phyloP scores from a whole-genome alignment of 2,113 vertebrate species.

The Narcine bancroftii region DNA sequence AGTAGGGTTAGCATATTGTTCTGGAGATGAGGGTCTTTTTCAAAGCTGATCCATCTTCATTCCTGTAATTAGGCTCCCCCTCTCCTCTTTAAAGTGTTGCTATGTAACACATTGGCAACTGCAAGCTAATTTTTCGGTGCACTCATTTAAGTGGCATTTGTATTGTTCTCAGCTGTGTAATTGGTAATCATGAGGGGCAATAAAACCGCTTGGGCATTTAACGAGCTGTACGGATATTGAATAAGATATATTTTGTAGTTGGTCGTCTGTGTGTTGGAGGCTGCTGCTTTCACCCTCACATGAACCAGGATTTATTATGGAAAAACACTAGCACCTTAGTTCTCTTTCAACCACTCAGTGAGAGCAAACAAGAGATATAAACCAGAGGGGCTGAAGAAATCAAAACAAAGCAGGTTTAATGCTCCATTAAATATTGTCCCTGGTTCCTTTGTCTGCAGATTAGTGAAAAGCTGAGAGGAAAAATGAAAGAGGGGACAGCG shows the following conservation, averaged over 20 bases:
- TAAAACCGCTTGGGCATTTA: slow-evolving; percentile 57
- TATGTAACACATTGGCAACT: slow-evolving; percentile 59
- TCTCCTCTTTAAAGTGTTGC: slow-evolving; percentile 57
- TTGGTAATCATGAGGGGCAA: slow-evolving; percentile 62
- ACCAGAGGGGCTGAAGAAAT: slow-evolving; percentile 50
- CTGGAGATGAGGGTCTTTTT: slow-evolving; percentile 48
- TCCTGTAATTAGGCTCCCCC: slow-evolving; percentile 47
- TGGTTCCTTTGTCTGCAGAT: slow-evolving; percentile 62
- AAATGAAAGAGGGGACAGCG: slow-evolving; percentile 50
- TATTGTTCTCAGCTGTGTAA: slow-evolving; percentile 61
- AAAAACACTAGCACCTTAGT: slow-evolving; percentile 51
- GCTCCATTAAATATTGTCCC: slow-evolving; percentile 66
- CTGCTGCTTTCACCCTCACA: slow-evolving; percentile 56
- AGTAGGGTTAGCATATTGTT: slow-evolving; percentile 57
- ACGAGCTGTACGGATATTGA: slow-evolving; percentile 46
- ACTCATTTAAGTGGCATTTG: slow-evolving; percentile 51
- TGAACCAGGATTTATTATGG: slow-evolving; percentile 58
- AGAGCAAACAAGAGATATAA: slow-evolving; percentile 48
- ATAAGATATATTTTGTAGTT: slow-evolving; percentile 49
- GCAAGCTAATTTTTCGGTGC: slow-evolving; percentile 59
- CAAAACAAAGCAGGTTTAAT: slow-evolving; percentile 67
- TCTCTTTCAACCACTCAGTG: slow-evolving; percentile 63
- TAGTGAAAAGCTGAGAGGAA: slow-evolving; percentile 50
- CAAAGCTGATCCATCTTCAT: slow-evolving; percentile 60
- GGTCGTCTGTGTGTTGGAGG: slow-evolving; percentile 44